A percentile compares a stretch with the other conserved stretches of the same genome.
phyloP scores from a whole-genome alignment of 2,113 vertebrate genomes.

The Trichomycterus rosablanca region DNA sequence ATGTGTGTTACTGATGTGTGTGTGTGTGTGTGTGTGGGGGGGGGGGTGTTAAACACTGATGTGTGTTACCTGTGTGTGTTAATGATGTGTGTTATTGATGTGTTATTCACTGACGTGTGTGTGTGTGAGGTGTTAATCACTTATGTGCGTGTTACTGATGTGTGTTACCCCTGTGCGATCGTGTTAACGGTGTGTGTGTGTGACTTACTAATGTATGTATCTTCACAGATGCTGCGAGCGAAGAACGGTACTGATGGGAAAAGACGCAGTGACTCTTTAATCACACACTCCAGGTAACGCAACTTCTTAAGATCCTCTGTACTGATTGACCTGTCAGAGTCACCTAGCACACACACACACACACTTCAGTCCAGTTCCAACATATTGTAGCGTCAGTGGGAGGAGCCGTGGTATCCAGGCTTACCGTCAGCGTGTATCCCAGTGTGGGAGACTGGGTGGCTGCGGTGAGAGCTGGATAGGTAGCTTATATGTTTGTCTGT shows the following conservation, averaged over 20 bases:
- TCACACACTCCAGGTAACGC: constrained; percentile 84
- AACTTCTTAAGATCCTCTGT: constrained; percentile 84
- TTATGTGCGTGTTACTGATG: constrained; percentile 1
- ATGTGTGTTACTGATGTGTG: too few relatives aligned
- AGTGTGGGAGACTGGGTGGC: too few relatives aligned
- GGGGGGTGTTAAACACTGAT: too few relatives aligned
- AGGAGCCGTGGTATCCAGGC: too few relatives aligned
- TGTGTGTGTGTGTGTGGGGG: too few relatives aligned
- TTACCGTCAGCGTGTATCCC: too few relatives aligned
- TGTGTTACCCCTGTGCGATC: too few relatives aligned
- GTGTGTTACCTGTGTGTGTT: too few relatives aligned
- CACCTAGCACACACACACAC: constrained; percentile 59
- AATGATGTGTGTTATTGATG: too few relatives aligned
- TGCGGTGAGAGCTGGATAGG: too few relatives aligned
- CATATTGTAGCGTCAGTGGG: too few relatives aligned
- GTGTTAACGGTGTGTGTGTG: constrained; percentile 10
- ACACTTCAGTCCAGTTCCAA: background rate
- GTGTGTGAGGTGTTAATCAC: too few relatives aligned
- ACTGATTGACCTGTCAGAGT: constrained; percentile 65
- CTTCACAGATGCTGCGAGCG: constrained; percentile 74
- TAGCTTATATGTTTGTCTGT: background rate
- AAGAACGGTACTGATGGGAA: constrained; percentile 91
- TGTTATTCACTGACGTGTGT: background rate
- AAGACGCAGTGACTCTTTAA: constrained; percentile 86
- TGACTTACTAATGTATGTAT: constrained; percentile 78